Percentiles rank a stretch among this genome's conserved stretches.
phyloP scores from a whole-genome alignment of 2,888 invertebrate genomes.

The Eustalomyia histrio region DNA sequence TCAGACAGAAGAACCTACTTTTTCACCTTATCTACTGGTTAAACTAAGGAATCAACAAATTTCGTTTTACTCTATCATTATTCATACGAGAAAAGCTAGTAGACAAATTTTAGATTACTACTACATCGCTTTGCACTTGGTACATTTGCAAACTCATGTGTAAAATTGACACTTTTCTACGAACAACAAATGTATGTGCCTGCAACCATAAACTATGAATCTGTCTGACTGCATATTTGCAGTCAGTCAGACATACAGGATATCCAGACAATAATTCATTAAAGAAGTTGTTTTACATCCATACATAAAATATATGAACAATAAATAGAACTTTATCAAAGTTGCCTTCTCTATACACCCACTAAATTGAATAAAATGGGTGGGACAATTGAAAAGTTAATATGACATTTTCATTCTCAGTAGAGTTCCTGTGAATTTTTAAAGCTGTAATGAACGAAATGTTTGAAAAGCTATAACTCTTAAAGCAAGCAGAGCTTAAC shows the following conservation, averaged over 20 bases:
- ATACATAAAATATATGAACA: slow-evolving; percentile 23
- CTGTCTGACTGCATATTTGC: slow-evolving; percentile 53
- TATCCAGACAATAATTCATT: slow-evolving; percentile 62
- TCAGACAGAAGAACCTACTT: too few species aligned
- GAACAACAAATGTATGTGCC: background rate
- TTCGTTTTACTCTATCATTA: background rate
- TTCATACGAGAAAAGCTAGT: background rate
- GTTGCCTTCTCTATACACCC: slow-evolving; percentile 35
- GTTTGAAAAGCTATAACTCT: too few species aligned
- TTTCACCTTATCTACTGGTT: too few species aligned
- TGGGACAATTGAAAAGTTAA: background rate
- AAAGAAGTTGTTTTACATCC: slow-evolving; percentile 57
- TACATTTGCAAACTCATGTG: slow-evolving; percentile 47
- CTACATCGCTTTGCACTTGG: slow-evolving; percentile 5
- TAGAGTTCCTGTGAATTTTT: too few species aligned
- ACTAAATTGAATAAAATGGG: slow-evolving; percentile 12
- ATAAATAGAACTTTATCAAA: slow-evolving; percentile 49
- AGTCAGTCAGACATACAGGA: slow-evolving; percentile 60
- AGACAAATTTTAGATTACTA: background rate
- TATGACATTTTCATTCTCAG: background rate
- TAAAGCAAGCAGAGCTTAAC: too few species aligned
- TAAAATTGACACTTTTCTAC: slow-evolving; percentile 45
- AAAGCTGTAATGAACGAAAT: too few species aligned
- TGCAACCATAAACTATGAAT: slow-evolving; percentile 40
- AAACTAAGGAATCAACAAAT: too few species aligned